A percentile compares a stretch with the other conserved stretches of the same genome.
These are phyloP conservation scores for Gallinago nigripennis DNA, from an alignment of 2,797 vertebrate genomes.

Conservation along the genomic window DNA sequence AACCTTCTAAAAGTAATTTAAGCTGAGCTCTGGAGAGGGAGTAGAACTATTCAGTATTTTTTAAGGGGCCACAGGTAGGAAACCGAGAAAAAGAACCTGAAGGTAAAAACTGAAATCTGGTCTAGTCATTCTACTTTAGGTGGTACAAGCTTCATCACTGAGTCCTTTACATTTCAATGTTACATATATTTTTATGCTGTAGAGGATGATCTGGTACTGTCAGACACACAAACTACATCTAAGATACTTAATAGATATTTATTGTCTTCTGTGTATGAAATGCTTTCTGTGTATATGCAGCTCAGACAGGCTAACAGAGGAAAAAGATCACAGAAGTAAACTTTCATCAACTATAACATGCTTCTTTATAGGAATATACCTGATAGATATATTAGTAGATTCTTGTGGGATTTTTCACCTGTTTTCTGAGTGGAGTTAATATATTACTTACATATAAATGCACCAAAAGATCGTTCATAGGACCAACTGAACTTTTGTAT, in stretches of 20 bases:
- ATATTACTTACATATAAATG: neutral
- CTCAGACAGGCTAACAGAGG: neutral
- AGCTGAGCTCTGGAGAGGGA: neutral
- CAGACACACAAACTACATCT: neutral
- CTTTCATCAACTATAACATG: neutral
- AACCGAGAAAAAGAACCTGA: neutral
- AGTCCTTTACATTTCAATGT: neutral
- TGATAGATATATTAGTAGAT: neutral
- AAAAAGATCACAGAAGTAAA: neutral
- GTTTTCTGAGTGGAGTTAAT: neutral
- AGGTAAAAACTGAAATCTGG: neutral
- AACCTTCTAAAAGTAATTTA: neutral
- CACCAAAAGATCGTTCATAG: neutral
- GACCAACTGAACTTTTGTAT: conserved; percentile 30
- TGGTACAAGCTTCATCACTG: neutral
- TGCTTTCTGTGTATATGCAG: neutral
- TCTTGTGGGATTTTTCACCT: neutral
- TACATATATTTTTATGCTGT: neutral
- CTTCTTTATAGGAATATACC: neutral
- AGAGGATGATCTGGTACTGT: neutral
- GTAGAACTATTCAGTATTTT: neutral
- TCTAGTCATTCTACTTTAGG: neutral
- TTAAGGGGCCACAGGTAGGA: neutral
- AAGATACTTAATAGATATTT: neutral
- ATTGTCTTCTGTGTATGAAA: neutral